These are phyloP conservation scores for Teleogryllus oceanicus DNA, from an alignment of 2,888 invertebrate genomes.

Conservation along the genomic window DNA sequence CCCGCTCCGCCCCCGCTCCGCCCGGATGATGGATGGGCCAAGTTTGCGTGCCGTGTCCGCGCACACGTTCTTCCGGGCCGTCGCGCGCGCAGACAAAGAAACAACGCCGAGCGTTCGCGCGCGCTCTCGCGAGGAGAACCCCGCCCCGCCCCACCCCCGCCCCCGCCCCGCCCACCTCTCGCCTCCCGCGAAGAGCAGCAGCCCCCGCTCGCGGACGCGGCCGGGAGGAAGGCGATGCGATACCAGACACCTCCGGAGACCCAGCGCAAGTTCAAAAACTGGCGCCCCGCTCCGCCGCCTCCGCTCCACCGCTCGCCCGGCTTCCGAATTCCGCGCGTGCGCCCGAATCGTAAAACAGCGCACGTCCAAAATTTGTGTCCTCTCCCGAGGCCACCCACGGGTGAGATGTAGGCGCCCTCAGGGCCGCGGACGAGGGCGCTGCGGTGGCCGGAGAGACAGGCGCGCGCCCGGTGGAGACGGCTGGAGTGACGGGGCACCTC, in stretches of 20 bases:
- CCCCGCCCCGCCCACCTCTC: too few species aligned
- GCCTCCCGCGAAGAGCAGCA: too few species aligned
- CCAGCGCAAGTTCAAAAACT: neutral
- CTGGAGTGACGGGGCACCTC: too few species aligned
- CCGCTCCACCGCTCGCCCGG: neutral
- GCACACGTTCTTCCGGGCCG: too few species aligned
- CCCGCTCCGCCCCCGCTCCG: too few species aligned
- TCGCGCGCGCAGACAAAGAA: too few species aligned
- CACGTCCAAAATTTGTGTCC: conserved; percentile 18
- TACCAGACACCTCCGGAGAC: neutral
- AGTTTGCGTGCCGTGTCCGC: too few species aligned
- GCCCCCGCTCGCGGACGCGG: neutral
- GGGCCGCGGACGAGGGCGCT: neutral
- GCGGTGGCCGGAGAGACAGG: neutral
- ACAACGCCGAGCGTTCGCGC: too few species aligned
- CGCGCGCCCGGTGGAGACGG: neutral
- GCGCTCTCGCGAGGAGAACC: too few species aligned
- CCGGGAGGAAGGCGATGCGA: neutral
- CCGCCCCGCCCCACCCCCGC: too few species aligned
- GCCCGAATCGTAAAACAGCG: neutral
- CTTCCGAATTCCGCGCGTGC: conserved; percentile 7
- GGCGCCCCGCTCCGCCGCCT: neutral
- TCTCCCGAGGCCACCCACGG: neutral
- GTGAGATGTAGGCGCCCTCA: neutral
- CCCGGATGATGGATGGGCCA: too few species aligned